Evolutionary conservation across 2,113 vertebrate genomes (phyloP), one percentile per base, ranked within the genome.

Genomic region (Xyliphius kryptos): DNA sequence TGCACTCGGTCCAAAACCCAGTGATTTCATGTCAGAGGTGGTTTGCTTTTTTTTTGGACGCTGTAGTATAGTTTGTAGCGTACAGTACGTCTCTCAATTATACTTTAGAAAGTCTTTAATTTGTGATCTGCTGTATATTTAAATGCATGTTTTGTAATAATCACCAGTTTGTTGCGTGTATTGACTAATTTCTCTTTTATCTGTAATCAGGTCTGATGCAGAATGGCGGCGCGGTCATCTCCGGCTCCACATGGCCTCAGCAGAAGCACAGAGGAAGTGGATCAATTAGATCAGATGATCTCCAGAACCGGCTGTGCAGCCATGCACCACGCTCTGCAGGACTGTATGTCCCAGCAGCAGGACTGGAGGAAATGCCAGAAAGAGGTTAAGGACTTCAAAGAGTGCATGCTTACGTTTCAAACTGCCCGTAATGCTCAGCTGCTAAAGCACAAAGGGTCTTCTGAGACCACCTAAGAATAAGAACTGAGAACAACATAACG

Each of bases 361-460:
- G 95, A 97, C 83, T 97, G 95, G 95, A 67, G 95, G 12, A 77
- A 46, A 15, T 97, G 94, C 80, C 92, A 95, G 76, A 6, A 8
- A 0, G 79, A 91, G 52, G 86, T 97, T 26, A 84, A 85, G 63
- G 85, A 82, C 0, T 97, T 98, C 32, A 89, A 84, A 22, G 81
- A 91, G 21, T 97, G 95, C 73, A 97, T 98, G 94, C 80, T 70
- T 22, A 78, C 59, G 13, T 84, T 81, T 61, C 89, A 92, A 76
- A 84, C 73, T 1, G 65, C 70, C 9, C 80, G 67, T 0, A 70
- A 70, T 17, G 67, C 87, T 48, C 88, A 88, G 6, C 74, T 82
- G 2, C 63, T 44, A 19, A 82, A 77, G 61, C 69, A 74, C 16
- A 61, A 43, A 40, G 8, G 26, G 1, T 32, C 26, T 32, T 32